Conservation (phyloP, 1,140 invertebrate genomes). For the Drosophila burlai region DNA sequence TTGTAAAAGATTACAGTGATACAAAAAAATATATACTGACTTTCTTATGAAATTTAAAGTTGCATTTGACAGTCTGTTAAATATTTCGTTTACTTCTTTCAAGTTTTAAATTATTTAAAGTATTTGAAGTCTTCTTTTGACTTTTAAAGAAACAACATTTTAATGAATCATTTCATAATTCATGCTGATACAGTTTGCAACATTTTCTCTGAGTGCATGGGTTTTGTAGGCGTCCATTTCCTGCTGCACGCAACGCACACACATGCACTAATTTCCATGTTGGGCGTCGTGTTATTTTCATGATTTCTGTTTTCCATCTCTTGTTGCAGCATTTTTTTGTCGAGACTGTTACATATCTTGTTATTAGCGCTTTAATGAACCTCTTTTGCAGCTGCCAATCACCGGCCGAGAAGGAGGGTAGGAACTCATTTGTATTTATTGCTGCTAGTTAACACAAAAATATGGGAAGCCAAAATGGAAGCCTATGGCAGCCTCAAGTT, state of each 20-base stretch:
- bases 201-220: slow-evolving; percentile 10
- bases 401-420: slow-evolving; percentile 31
- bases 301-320: slow-evolving; percentile 51
- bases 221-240: slow-evolving; percentile 46
- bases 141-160: neutral
- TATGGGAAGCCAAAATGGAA: slow-evolving; percentile 32
- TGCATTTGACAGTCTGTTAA: too few species aligned
- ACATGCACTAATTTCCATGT: slow-evolving; percentile 48
- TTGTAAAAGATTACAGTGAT: neutral
- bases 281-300: slow-evolving; percentile 47
- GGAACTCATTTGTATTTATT: slow-evolving; percentile 43
- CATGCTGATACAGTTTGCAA: too few species aligned
- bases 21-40: neutral
- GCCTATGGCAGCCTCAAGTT: slow-evolving; percentile 23
- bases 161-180: neutral
- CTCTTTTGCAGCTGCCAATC: slow-evolving; percentile 73
- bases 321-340: slow-evolving; percentile 25
- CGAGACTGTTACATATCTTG: slow-evolving; percentile 56
- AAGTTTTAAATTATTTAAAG: too few species aligned
- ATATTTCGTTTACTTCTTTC: too few species aligned
- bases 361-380: slow-evolving; percentile 75
- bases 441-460: slow-evolving; percentile 55
- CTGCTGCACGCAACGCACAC: slow-evolving; percentile 47
- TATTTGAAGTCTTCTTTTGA: neutral
- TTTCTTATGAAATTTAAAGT: too few species aligned